Evolutionary conservation across 1,140 invertebrate species (phyloP), one percentile per base, ranked within the genome.

Genomic region (Oedothorax gibbosus): DNA sequence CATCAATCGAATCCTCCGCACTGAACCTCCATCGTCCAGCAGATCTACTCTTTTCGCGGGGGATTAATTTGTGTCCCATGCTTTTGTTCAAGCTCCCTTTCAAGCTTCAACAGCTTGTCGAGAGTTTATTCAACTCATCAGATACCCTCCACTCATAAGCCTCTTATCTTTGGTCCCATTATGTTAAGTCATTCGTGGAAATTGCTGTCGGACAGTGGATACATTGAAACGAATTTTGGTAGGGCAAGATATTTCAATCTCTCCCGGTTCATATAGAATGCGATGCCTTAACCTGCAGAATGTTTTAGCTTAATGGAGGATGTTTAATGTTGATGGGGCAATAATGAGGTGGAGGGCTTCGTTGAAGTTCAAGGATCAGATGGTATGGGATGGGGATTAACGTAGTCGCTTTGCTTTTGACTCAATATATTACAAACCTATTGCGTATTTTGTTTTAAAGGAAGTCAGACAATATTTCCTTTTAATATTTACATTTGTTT

Each of bases 21-120:
- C 35, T 35, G 35, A 35, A 1, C 35, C 35, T 35, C 35, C 35
- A 35, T 35, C 35, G 35, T 35, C 51, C 60, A 54, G 50, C 14
- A 20, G 18, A 77, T 50, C 72, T 65, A 57, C 77, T 79, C 77
- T 79, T 79, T 79, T 68, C 75, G 35, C 75, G 35, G 77, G 49
- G 77, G 77, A 79, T 79, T 79, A 79, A 79, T 79, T 79, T 79
- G 60, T 79, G 77, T 79, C 77, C 35, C 35, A 64, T 77, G 75
- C 57, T 77, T 77, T 77, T 77, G 75, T 77, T 60, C 35, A 14
- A 50, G 49, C 75, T 20, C 35, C 57, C 75, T 79, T 35, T 64
- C 51, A 20, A 68, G 77, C 56, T 68, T 11, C 50, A 51, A 54
- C 60, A 54, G 77, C 62, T 68, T 64, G 64, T 79, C 68, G 77